Percentiles rank a stretch among this genome's conserved stretches.
phyloP scores from a whole-genome alignment of 2,888 invertebrate genomes.

The Nipponacmea schrenckii region DNA sequence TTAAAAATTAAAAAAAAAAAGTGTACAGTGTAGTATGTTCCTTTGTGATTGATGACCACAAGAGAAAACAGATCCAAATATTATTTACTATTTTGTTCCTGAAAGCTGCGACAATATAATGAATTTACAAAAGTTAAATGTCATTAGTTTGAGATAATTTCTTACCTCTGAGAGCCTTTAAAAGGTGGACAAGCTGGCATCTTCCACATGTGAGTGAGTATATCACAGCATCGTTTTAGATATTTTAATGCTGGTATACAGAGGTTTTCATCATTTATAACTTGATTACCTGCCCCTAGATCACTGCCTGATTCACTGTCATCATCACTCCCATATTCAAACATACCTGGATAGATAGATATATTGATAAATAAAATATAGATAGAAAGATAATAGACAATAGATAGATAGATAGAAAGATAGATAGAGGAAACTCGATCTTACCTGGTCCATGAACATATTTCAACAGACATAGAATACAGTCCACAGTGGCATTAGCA shows the following conservation, averaged over 20 bases:
- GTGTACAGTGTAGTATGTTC: too few species aligned
- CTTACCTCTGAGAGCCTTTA: constrained; percentile 80
- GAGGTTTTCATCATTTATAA: constrained; percentile 53
- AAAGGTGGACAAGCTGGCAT: constrained; percentile 96
- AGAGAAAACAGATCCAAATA: too few species aligned
- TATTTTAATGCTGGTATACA: constrained; percentile 82
- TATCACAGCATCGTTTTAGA: constrained; percentile 85
- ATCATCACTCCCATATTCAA: constrained; percentile 55
- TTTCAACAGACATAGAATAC: constrained; percentile 87
- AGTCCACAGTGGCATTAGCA: constrained; percentile 92
- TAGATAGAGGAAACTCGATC: too few species aligned
- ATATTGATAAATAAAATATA: not conserved
- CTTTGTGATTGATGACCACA: too few species aligned
- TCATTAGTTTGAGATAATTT: not conserved
- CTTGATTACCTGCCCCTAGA: constrained; percentile 42
- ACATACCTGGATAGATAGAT: constrained; percentile 49
- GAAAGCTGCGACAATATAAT: too few species aligned
- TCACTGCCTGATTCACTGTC: constrained; percentile 56
- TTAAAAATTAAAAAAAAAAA: too few species aligned
- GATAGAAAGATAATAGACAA: not conserved
- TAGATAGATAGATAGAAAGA: not conserved
- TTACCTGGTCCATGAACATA: constrained; percentile 78
- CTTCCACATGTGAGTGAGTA: constrained; percentile 89
- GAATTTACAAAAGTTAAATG: too few species aligned
- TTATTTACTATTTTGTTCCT: too few species aligned